Percentiles rank a stretch among this genome's conserved stretches.
These are phyloP conservation scores for Semnornis frantzii DNA, from an alignment of 2,113 vertebrate genomes.

Conservation along the genomic window DNA sequence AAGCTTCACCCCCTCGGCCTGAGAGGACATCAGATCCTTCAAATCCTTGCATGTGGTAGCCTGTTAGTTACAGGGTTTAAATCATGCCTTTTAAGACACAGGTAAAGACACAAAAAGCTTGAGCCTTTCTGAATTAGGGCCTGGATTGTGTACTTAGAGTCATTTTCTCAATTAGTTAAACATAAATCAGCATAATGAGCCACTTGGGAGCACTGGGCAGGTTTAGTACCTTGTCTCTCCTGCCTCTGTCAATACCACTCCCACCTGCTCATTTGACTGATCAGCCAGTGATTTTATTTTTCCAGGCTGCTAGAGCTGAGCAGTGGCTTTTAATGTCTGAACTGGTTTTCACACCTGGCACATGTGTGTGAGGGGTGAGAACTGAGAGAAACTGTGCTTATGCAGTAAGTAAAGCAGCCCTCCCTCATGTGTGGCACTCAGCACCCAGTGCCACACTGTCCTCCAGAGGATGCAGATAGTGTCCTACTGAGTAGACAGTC, in stretches of 20 bases:
- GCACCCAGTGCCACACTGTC: neutral
- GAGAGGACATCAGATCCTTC: conserved; percentile 70
- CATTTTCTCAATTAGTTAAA: conserved; percentile 76
- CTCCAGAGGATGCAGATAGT: neutral
- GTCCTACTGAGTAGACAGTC: neutral
- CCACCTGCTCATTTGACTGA: conserved; percentile 38
- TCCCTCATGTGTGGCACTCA: neutral
- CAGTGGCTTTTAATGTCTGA: neutral
- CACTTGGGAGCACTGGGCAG: conserved; percentile 44
- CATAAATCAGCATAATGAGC: conserved; percentile 79
- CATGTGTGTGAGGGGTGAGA: neutral
- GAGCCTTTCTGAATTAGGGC: conserved; percentile 64
- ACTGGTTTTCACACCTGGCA: conserved; percentile 17
- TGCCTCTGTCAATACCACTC: conserved; percentile 12
- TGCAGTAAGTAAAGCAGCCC: neutral
- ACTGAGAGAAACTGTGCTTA: neutral
- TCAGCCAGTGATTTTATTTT: conserved; percentile 44
- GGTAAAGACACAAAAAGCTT: conserved; percentile 68
- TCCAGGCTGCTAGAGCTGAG: neutral
- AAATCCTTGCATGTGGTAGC: conserved; percentile 72
- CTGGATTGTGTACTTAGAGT: conserved; percentile 68
- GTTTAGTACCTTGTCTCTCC: conserved; percentile 34
- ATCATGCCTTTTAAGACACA: conserved; percentile 67
- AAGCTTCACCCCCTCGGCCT: neutral
- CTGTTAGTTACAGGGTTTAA: conserved; percentile 71